Conservation (phyloP, 1,140 invertebrate genomes). For the Solen grandis region DNA sequence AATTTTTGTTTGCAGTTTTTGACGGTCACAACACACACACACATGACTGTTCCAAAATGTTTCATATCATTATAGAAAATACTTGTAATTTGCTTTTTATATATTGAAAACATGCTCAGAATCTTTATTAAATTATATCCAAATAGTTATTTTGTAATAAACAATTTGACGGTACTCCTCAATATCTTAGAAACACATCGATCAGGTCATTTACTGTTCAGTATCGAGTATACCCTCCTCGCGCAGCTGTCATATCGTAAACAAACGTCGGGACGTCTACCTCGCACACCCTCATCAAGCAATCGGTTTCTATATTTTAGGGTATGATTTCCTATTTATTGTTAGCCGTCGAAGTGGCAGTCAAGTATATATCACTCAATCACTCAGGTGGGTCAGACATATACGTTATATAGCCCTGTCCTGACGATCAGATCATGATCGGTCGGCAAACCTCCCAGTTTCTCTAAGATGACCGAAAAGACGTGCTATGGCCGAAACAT, state of each 20-base stretch:
- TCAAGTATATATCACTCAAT: constrained; percentile 12
- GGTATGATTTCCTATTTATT: neutral
- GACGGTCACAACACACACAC: too few relatives aligned
- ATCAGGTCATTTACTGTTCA: neutral
- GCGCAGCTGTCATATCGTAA: neutral
- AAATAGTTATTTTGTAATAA: too few relatives aligned
- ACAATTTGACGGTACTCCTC: neutral
- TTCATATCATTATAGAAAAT: too few relatives aligned
- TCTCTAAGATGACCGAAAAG: constrained; percentile 16
- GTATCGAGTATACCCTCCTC: constrained; percentile 19
- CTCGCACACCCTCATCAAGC: neutral
- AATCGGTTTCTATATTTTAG: constrained; percentile 21
- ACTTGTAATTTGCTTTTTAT: too few relatives aligned
- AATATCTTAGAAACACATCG: neutral
- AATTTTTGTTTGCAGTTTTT: too few relatives aligned
- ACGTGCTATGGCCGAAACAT: constrained; percentile 14
- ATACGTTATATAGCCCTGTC: constrained; percentile 7
- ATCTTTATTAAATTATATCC: too few relatives aligned
- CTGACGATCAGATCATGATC: neutral
- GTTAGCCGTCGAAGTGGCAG: neutral
- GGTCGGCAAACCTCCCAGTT: constrained; percentile 16
- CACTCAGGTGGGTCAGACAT: constrained; percentile 10
- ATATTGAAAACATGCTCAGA: too few relatives aligned
- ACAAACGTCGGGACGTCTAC: constrained; percentile 8
- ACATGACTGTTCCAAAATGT: too few relatives aligned